Percentiles rank a stretch among this genome's conserved stretches.
Conservation (phyloP, 2,888 invertebrate genomes). For the Melanchra persicariae region DNA sequence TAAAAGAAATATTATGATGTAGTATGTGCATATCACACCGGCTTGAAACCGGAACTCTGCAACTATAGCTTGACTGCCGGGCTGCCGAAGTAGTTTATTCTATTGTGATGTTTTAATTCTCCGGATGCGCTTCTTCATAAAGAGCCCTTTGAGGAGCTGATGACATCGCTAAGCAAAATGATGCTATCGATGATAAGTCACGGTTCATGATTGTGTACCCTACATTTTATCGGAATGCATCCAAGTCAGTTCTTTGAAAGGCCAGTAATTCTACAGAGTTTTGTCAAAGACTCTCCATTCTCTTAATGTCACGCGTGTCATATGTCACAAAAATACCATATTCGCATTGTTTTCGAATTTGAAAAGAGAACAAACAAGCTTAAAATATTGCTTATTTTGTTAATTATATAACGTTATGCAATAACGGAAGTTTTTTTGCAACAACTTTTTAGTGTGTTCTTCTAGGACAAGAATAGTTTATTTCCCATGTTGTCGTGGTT, state of each 20-base stretch:
- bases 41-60: too few relatives aligned
- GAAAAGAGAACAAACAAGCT: constrained; percentile 40
- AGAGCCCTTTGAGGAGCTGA: too few relatives aligned
- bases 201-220: neutral
- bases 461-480: constrained; percentile 2
- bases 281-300: neutral
- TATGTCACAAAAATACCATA: constrained; percentile 11
- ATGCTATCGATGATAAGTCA: neutral
- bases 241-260: neutral
- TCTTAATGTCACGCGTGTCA: constrained; percentile 7
- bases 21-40: too few relatives aligned
- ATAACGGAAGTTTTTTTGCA: constrained; percentile 9
- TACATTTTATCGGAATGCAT: neutral
- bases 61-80: too few relatives aligned
- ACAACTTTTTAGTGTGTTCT: neutral
- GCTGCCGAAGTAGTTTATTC: too few relatives aligned
- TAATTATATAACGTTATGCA: constrained; percentile 37
- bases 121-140: neutral
- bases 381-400: constrained; percentile 36
- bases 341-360: constrained; percentile 32
- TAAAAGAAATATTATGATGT: too few relatives aligned
- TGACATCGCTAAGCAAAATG: too few relatives aligned
- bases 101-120: too few relatives aligned
- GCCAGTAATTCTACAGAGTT: neutral
- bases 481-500: neutral